Base-by-base conservation (phyloP, 2,797 vertebrate species). In the Sandelia bainsii region DNA sequence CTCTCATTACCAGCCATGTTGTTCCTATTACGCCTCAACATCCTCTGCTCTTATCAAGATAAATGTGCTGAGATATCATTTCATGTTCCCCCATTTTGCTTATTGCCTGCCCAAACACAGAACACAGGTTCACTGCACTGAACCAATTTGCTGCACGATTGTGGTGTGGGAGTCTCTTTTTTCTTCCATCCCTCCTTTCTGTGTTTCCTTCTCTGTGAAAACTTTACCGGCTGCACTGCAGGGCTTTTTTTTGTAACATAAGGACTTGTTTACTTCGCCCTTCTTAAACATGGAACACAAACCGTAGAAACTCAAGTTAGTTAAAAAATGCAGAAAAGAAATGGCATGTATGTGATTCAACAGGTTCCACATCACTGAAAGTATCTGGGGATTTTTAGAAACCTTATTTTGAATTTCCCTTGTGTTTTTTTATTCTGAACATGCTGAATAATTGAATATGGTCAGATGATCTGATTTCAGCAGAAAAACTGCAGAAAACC, bases 1-100 rank as follows among this genome's bases (percentile, higher is more conserved):
- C 86, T 85, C 80, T 93, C 90, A 91, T 93, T 93, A 93, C 87
- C 86, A 88, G 72, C 83, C 91, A 92, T 89, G 81, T 89, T 93
- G 91, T 93, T 92, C 80, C 87, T 83, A 92, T 93, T 93, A 93
- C 66, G 73, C 87, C 90, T 87, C 85, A 84, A 88, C 84, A 91
- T 93, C 90, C 87, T 89, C 77, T 67, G 78, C 78, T 83, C 89
- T 90, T 93, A 92, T 92, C 89, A 85, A 92, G 90, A 90, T 91
- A 76, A 88, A 93, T 89, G 81, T 69, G 49, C 88, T 89, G 85
- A 82, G 86, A 92, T 91, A 90, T 91, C 86, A 91, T 90, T 91
- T 89, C 77, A 89, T 88, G 84, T 86, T 83, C 76, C 77, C 77
- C 70, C 62, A 25, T 83, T 82, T 87, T 82, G 64, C 77, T 84